Evolutionary conservation across 1,140 invertebrate species (phyloP).

Genomic region (Riptortus pedestris): DNA sequence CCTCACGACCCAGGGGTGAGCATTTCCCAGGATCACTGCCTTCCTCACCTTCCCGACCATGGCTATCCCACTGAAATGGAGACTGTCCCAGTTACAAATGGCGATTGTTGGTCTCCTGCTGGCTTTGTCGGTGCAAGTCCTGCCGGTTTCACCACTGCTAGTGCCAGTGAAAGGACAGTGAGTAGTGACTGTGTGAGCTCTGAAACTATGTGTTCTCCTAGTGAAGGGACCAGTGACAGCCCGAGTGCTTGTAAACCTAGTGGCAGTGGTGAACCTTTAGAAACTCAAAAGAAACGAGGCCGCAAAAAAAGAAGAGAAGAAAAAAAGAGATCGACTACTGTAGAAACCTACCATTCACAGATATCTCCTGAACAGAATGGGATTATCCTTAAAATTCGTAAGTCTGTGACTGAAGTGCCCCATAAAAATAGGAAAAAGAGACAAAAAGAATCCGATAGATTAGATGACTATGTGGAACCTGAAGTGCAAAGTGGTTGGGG

Average conservation of each 20-base stretch:
- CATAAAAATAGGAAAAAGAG: constrained; percentile 31
- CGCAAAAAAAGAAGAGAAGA: constrained; percentile 29
- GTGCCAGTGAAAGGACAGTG: constrained; percentile 32
- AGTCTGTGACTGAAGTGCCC: constrained; percentile 37
- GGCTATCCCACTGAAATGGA: constrained; percentile 10
- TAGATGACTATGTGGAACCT: constrained; percentile 36
- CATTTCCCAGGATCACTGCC: background rate
- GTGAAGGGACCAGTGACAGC: constrained; percentile 28
- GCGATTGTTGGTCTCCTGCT: constrained; percentile 31
- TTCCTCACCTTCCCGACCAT: background rate
- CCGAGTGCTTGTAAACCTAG: constrained; percentile 14
- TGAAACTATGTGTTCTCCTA: constrained; percentile 32
- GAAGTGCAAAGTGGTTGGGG: constrained; percentile 48
- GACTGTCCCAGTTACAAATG: constrained; percentile 28
- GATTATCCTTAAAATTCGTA: constrained; percentile 52
- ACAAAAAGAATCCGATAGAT: constrained; percentile 29
- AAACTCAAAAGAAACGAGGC: constrained; percentile 26
- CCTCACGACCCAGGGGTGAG: constrained; percentile 2
- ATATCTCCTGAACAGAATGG: constrained; percentile 51
- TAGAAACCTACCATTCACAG: constrained; percentile 43
- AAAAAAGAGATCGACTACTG: constrained; percentile 20
- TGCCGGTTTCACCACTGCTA: constrained; percentile 22
- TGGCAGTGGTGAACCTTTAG: constrained; percentile 14
- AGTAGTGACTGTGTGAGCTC: constrained; percentile 33
- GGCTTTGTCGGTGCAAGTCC: constrained; percentile 13